phyloP scores from a whole-genome alignment of 1,140 invertebrate species.

The Solenopsis invicta region DNA sequence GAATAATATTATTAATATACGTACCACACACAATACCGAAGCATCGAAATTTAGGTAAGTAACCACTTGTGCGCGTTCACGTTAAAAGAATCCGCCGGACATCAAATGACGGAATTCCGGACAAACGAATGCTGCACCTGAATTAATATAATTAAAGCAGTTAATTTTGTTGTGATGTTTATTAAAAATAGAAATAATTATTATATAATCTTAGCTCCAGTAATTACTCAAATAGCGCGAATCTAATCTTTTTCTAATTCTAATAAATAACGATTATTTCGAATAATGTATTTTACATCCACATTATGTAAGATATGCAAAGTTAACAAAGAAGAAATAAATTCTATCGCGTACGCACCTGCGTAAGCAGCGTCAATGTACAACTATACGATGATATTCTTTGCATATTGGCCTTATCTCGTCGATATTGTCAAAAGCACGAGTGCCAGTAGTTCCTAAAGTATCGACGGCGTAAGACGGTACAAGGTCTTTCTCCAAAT shows the following conservation, averaged over 20 bases:
- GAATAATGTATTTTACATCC: background rate
- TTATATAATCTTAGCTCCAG: background rate
- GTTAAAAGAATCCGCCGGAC: slow-evolving; percentile 95
- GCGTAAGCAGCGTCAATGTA: slow-evolving; percentile 97
- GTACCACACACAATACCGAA: slow-evolving; percentile 93
- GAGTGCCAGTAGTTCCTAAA: no score
- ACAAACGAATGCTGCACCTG: slow-evolving; percentile 94
- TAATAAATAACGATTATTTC: background rate
- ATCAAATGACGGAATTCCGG: slow-evolving; percentile 95
- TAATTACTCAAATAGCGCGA: slow-evolving; percentile 1
- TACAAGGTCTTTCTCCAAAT: slow-evolving; percentile 91
- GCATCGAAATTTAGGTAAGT: slow-evolving; percentile 97
- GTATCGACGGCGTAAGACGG: slow-evolving; percentile 94
- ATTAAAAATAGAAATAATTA: background rate
- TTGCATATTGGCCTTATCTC: slow-evolving; percentile 94
- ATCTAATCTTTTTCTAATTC: background rate
- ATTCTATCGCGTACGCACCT: no score
- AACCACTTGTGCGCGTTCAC: slow-evolving; percentile 98
- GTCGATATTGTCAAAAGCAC: slow-evolving; percentile 95
- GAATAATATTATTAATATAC: slow-evolving; percentile 17
- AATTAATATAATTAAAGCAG: slow-evolving; percentile 21
- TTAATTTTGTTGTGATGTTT: background rate
- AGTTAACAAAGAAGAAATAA: background rate
- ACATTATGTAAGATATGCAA: background rate
- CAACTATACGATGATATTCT: slow-evolving; percentile 92